phyloP scores from a whole-genome alignment of 2,888 invertebrate genomes.

The Platyscelio sp. region DNA sequence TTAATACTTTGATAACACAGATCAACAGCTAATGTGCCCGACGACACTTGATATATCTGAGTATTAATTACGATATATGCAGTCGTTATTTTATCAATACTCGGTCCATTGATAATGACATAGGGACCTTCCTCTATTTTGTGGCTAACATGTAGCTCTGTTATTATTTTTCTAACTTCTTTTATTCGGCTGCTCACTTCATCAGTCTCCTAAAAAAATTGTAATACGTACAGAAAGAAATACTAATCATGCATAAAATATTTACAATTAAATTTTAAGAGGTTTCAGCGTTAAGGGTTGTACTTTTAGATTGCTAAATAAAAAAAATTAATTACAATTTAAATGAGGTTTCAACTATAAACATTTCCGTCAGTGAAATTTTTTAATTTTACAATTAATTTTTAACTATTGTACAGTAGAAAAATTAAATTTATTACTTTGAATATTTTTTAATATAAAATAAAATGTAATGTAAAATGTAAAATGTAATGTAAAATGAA shows the following conservation, averaged over 20 bases:
- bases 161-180: background rate
- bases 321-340: background rate
- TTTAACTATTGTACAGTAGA: too few relatives aligned
- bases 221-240: background rate
- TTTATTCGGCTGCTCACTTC: background rate
- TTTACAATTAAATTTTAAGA: background rate
- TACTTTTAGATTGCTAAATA: background rate
- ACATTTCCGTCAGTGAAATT: background rate
- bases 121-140: slow-evolving; percentile 7
- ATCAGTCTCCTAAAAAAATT: slow-evolving; percentile 5
- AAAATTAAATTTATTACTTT: too few relatives aligned
- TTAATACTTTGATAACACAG: background rate
- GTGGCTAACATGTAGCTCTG: background rate
- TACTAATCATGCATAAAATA: background rate
- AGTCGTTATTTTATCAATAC: background rate
- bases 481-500: too few relatives aligned
- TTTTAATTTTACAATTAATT: background rate
- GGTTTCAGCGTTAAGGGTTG: background rate
- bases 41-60: background rate
- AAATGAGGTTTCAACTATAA: background rate
- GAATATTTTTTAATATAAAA: too few relatives aligned
- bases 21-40: slow-evolving; percentile 1
- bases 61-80: background rate
- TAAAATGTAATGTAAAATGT: too few relatives aligned
- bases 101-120: slow-evolving; percentile 9